Conservation (phyloP, 2,888 invertebrate genomes). For the Mythimna impura region DNA sequence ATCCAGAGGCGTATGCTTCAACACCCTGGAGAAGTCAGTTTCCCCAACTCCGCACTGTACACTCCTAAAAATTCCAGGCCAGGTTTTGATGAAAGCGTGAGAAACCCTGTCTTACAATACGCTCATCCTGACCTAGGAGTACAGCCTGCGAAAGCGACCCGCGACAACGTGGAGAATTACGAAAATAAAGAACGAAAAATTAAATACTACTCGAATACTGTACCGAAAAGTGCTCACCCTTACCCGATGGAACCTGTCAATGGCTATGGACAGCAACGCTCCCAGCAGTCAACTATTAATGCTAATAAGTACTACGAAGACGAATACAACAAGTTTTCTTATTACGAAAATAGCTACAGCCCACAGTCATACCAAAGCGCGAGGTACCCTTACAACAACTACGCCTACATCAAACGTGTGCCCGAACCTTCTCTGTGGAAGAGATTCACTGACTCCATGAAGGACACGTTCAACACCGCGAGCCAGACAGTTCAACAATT, state of each 20-base stretch:
- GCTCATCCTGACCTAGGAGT: conserved; percentile 95
- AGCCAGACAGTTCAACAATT: conserved; percentile 93
- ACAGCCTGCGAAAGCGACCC: conserved; percentile 92
- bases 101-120: conserved; percentile 94
- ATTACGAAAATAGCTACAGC: conserved; percentile 88
- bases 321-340: conserved; percentile 89
- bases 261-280: conserved; percentile 84
- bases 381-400: conserved; percentile 91
- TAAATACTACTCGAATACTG: conserved; percentile 88
- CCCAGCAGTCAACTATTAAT: conserved; percentile 85
- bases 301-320: conserved; percentile 87
- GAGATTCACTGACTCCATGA: conserved; percentile 93
- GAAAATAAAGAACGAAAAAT: conserved; percentile 82
- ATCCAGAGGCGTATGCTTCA: conserved; percentile 94
- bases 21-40: conserved; percentile 91
- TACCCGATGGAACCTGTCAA: conserved; percentile 89
- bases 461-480: conserved; percentile 93
- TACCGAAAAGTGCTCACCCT: conserved; percentile 90
- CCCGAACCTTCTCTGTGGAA: conserved; percentile 93
- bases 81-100: conserved; percentile 92
- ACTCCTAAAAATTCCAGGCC: conserved; percentile 91
- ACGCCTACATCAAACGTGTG: conserved; percentile 90
- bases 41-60: conserved; percentile 92
- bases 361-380: conserved; percentile 66
- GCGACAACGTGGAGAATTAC: conserved; percentile 81